Evolutionary conservation across 2,888 invertebrate genomes (phyloP).

Genomic region (Leptinotarsa juncta): DNA sequence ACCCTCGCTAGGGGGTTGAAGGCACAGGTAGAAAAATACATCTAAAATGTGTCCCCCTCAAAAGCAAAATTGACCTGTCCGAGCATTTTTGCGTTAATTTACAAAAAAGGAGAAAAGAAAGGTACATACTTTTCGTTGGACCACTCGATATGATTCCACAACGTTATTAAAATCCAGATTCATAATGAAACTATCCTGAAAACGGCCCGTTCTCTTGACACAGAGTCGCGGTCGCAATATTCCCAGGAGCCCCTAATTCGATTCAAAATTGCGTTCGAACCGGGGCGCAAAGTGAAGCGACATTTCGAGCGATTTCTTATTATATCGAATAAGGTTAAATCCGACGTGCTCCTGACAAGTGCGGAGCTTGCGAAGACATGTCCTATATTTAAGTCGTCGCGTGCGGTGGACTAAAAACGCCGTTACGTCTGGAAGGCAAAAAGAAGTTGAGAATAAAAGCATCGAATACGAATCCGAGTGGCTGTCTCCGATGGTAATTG

Average conservation of each 20-base stretch:
- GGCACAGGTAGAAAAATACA: too few relatives aligned
- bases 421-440: slow-evolving; percentile 4
- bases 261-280: background rate
- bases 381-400: slow-evolving; percentile 8
- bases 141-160: too few relatives aligned
- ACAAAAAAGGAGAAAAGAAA: too few relatives aligned
- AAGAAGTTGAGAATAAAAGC: slow-evolving; percentile 1
- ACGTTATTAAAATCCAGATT: too few relatives aligned
- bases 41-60: too few relatives aligned
- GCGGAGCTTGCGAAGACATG: slow-evolving; percentile 16
- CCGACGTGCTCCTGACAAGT: slow-evolving; percentile 8
- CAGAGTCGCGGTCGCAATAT: background rate
- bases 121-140: too few relatives aligned
- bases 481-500: slow-evolving; percentile 10
- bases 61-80: too few relatives aligned
- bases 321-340: slow-evolving; percentile 3
- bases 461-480: slow-evolving; percentile 6
- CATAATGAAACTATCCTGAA: too few relatives aligned
- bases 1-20: too few relatives aligned
- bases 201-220: too few relatives aligned
- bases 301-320: slow-evolving; percentile 7
- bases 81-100: too few relatives aligned
- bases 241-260: background rate
- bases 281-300: slow-evolving; percentile 1
- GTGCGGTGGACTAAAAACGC: slow-evolving; percentile 19